Evolutionary conservation across 2,797 vertebrate species (phyloP).

Genomic region (Enteromius treurensis): DNA sequence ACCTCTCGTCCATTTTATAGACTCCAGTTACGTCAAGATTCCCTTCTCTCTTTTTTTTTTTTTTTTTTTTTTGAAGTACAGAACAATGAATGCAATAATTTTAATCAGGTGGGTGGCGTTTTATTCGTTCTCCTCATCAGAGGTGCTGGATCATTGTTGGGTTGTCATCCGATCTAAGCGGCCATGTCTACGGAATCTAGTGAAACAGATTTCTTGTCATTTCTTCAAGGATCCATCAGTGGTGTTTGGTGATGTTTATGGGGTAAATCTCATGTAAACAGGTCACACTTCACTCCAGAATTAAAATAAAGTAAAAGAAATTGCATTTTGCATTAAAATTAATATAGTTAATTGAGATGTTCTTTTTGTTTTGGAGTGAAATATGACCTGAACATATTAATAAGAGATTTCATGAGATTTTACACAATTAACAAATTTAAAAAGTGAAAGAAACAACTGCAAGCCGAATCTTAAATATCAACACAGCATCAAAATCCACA

Average conservation of each 20-base stretch:
- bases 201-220: not conserved
- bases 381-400: not conserved
- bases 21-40: conserved; percentile 66
- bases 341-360: not conserved
- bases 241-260: not conserved
- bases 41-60: conserved; percentile 46
- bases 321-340: not conserved
- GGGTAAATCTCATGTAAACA: not conserved
- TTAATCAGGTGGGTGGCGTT: conserved; percentile 71
- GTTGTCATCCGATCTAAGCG: not conserved
- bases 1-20: conserved; percentile 69
- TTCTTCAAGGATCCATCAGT: not conserved
- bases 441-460: not conserved
- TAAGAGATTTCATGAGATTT: not conserved
- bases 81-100: conserved; percentile 81
- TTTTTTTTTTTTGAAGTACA: conserved; percentile 30
- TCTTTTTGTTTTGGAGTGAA: not conserved
- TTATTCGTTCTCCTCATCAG: conserved; percentile 53
- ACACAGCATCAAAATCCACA: not conserved
- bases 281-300: conserved; percentile 8
- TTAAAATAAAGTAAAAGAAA: not conserved
- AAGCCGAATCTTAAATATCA: not conserved
- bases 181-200: not conserved
- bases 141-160: not conserved
- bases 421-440: too few relatives aligned